Base-by-base conservation (phyloP, 2,113 vertebrate genomes). In the Dendrocopos noguchii region DNA sequence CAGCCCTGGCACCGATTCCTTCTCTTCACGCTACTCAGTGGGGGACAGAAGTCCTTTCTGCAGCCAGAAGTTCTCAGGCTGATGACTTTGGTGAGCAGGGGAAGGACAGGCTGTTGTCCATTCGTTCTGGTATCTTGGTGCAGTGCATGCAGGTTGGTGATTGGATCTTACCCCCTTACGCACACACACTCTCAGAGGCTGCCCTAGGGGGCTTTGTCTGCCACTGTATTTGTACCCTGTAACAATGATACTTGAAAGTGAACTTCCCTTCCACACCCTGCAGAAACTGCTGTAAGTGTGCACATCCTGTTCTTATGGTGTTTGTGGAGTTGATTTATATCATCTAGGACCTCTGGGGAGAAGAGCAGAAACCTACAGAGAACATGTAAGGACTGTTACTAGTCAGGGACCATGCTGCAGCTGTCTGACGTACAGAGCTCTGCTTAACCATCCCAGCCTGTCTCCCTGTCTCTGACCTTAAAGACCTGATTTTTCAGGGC, bases 1-100 rank as follows among this genome's bases (percentile, higher is more conserved):
- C 99, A 99, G 94, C 98, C 98, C 1, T 99, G 99, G 99, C 98
- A 97, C 95, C 97, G 97, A 34, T 99, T 99, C 97, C 95, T 99
- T 91, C 96, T 99, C 61, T 96, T 97, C 97, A 98, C 97, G 7
- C 97, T 99, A 64, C 95, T 99, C 64, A 94, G 73, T 95, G 97
- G 98, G 46, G 97, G 96, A 61, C 97, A 98, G 72, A 98, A 95
- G 87, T 95, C 97, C 70, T 95, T 98, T 68, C 97, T 99, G 79
- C 98, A 98, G 91, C 98, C 99, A 29, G 98, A 98, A 89, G 95
- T 98, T 82, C 98, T 99, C 91, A 97, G 97, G 93, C 97, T 99
- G 75, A 91, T 99, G 94, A 97, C 98, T 39, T 84, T 98, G 97
- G 99, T 99, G 94, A 98, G 98, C 95, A 21, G 29, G 66, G 87